These are phyloP conservation scores for Micrasema minimum DNA, from an alignment of 1,140 invertebrate genomes.

Conservation along the genomic window DNA sequence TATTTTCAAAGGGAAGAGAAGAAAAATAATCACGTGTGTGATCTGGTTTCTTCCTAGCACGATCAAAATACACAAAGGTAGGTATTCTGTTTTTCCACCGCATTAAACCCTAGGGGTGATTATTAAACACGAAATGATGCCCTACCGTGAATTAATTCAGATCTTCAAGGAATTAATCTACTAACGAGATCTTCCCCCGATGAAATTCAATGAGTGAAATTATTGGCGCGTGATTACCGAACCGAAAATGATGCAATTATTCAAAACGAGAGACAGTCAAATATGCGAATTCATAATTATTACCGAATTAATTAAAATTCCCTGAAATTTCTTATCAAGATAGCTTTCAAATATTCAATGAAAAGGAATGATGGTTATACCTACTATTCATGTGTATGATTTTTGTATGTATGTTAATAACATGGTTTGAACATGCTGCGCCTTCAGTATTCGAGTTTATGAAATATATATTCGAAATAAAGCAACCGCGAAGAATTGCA, in stretches of 20 bases:
- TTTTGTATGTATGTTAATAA: too few relatives aligned
- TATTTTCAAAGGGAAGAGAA: too few relatives aligned
- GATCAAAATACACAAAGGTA: conserved; percentile 16
- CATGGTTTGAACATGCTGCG: too few relatives aligned
- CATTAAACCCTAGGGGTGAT: conserved; percentile 34
- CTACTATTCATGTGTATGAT: too few relatives aligned
- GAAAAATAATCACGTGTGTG: too few relatives aligned
- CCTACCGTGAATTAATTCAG: conserved; percentile 29
- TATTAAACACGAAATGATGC: conserved; percentile 32
- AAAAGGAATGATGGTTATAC: too few relatives aligned
- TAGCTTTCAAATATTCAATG: too few relatives aligned
- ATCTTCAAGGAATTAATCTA: conserved; percentile 28
- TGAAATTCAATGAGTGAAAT: conserved; percentile 29
- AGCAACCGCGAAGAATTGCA: conserved; percentile 26
- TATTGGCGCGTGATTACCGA: conserved; percentile 18
- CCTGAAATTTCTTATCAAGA: too few relatives aligned
- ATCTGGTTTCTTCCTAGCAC: conserved; percentile 1
- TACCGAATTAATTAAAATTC: too few relatives aligned
- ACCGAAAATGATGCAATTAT: conserved; percentile 26
- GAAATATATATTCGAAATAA: conserved; percentile 31
- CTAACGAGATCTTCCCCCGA: conserved; percentile 24
- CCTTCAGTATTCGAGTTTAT: not conserved
- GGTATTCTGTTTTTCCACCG: conserved; percentile 28
- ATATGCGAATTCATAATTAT: too few relatives aligned
- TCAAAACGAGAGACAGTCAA: conserved; percentile 11